Evolutionary conservation across 1,140 invertebrate genomes (phyloP).

Genomic region (Palaemon carinicauda): DNA sequence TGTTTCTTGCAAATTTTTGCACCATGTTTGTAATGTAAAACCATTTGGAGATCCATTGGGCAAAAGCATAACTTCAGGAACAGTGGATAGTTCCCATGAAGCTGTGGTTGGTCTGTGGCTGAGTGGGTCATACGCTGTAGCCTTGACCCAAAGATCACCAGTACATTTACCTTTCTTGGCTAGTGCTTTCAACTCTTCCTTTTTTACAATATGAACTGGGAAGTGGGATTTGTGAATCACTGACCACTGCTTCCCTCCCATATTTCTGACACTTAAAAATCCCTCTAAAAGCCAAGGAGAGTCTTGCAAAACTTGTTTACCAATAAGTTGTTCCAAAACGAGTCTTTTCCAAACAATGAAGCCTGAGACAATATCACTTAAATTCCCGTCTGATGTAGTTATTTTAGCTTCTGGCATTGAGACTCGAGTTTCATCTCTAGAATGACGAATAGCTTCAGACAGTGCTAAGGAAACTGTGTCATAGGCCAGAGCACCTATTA

Average conservation of each 20-base stretch:
- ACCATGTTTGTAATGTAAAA: conserved; percentile 11
- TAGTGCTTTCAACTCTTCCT: conserved; percentile 7
- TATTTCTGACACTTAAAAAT: neutral
- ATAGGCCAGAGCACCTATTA: conserved; percentile 27
- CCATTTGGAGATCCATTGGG: conserved; percentile 29
- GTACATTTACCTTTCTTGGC: neutral
- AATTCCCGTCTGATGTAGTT: neutral
- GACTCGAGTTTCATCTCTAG: neutral
- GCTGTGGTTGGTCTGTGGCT: neutral
- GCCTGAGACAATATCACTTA: neutral
- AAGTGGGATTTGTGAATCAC: neutral
- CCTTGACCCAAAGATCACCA: neutral
- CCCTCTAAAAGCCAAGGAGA: conserved; percentile 41
- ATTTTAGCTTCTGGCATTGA: neutral
- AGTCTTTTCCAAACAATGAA: neutral
- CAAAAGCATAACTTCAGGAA: neutral
- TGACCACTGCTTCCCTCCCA: neutral
- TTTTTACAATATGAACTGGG: conserved; percentile 7
- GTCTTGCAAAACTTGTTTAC: conserved; percentile 19
- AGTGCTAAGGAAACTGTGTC: neutral
- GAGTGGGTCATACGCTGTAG: conserved; percentile 24
- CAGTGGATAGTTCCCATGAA: neutral
- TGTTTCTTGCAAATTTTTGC: neutral
- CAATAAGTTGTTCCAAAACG: neutral
- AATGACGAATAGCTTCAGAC: neutral